These are phyloP conservation scores for Malurus alboscapulatus DNA, from an alignment of 2,113 vertebrate species.

Conservation along the genomic window DNA sequence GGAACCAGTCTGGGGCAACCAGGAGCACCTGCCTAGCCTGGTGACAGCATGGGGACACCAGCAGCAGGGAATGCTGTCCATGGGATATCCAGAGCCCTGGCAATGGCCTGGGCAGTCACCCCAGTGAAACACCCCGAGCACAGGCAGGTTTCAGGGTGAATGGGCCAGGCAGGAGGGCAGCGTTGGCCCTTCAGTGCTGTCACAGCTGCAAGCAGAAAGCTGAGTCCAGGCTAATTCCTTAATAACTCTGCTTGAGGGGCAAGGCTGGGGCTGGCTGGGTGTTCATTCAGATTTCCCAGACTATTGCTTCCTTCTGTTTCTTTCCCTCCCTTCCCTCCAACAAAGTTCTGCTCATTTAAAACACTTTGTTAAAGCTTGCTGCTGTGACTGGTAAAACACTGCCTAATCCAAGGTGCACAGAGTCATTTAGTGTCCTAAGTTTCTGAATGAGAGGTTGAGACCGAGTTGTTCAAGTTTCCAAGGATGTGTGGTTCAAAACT, in stretches of 20 bases:
- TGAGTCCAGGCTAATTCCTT: neutral
- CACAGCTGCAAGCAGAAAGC: neutral
- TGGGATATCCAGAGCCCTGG: neutral
- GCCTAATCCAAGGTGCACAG: neutral
- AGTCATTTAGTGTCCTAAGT: neutral
- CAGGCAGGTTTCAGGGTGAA: neutral
- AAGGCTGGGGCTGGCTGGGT: neutral
- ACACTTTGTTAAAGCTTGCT: neutral
- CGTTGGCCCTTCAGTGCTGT: accelerated
- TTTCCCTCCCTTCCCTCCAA: neutral
- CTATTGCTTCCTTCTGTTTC: neutral
- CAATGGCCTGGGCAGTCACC: neutral
- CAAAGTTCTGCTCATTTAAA: neutral
- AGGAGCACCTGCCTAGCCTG: neutral
- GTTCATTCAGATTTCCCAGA: neutral
- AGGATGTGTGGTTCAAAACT: accelerated
- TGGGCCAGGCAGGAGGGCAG: neutral
- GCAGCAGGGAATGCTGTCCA: neutral
- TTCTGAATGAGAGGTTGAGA: neutral
- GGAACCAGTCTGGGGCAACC: neutral
- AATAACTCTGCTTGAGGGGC: neutral
- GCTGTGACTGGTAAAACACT: neutral
- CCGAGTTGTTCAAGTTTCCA: neutral
- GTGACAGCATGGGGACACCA: neutral
- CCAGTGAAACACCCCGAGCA: neutral